These are phyloP conservation scores for Arenicola marina DNA, from an alignment of 2,888 invertebrate genomes.

Conservation along the genomic window DNA sequence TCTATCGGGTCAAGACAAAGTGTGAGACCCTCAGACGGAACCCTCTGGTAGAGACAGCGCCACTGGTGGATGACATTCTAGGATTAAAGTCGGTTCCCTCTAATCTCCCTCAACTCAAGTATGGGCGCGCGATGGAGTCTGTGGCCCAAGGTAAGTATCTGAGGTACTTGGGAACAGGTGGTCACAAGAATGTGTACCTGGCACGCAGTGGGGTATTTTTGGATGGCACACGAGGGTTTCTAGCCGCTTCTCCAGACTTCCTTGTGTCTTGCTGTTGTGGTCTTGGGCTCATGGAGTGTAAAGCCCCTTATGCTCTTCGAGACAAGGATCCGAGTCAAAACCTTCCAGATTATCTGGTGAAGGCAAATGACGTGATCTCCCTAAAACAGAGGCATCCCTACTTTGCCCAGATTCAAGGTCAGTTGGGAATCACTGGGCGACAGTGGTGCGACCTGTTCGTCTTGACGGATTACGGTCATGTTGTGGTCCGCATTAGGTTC, in stretches of 20 bases:
- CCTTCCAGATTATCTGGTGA: neutral
- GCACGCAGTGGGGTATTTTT: neutral
- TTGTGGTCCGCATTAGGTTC: too few species aligned
- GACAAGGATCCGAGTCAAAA: neutral
- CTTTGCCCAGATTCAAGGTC: neutral
- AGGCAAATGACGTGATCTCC: neutral
- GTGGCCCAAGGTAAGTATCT: neutral
- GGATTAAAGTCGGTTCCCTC: neutral
- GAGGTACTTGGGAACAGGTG: neutral
- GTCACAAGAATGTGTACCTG: neutral
- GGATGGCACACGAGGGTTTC: neutral
- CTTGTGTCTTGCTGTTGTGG: neutral
- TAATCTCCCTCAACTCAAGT: neutral
- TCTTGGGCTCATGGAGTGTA: neutral
- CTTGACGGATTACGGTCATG: neutral
- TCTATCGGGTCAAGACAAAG: neutral
- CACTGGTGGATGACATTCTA: neutral
- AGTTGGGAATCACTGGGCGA: neutral
- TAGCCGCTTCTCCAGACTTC: neutral
- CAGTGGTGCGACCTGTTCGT: neutral
- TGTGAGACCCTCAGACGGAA: neutral
- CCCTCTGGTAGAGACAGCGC: neutral
- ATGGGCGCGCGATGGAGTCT: neutral
- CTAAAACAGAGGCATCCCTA: neutral
- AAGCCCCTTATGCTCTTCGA: neutral